Percentiles rank a stretch among this genome's conserved stretches.
Conservation (phyloP, 1,140 invertebrate species). For the Marisa cornuarietis region DNA sequence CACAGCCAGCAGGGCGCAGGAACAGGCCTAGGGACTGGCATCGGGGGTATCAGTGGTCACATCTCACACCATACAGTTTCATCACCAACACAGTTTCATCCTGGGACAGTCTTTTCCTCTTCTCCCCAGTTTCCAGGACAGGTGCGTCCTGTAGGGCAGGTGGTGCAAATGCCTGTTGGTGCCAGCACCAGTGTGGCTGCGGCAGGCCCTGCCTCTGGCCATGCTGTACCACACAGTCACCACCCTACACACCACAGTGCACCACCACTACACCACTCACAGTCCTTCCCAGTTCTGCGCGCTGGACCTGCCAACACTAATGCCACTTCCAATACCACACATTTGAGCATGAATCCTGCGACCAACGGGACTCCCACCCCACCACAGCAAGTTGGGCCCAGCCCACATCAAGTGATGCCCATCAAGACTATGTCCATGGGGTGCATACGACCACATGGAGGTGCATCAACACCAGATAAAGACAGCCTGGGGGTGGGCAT, state of each 20-base stretch:
- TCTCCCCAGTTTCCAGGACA: constrained; percentile 1
- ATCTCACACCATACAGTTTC: constrained; percentile 1
- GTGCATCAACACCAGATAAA: constrained; percentile 16
- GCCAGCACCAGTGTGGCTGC: too few species aligned
- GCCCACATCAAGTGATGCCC: constrained; percentile 4
- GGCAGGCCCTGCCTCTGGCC: too few species aligned
- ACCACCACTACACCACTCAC: constrained; percentile 17
- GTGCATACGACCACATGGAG: neutral
- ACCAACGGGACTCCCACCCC: constrained; percentile 1
- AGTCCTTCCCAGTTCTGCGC: constrained; percentile 15
- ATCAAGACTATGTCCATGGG: constrained; percentile 21
- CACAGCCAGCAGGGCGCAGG: constrained; percentile 11
- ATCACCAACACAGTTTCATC: constrained; percentile 12
- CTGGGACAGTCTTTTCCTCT: neutral
- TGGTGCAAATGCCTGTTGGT: constrained; percentile 12
- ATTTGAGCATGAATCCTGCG: neutral
- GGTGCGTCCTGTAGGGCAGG: constrained; percentile 6
- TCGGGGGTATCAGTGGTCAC: neutral
- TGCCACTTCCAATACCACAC: neutral
- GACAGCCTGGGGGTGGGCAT: neutral
- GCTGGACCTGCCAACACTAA: neutral
- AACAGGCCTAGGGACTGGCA: neutral
- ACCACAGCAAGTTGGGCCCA: neutral
- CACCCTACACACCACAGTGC: constrained; percentile 11
- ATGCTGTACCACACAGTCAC: neutral